Evolutionary conservation across 92 coral and sea anemone genomes (phyloP), one percentile per base, ranked within the genome.

Genomic region (Phenganax subtilis): DNA sequence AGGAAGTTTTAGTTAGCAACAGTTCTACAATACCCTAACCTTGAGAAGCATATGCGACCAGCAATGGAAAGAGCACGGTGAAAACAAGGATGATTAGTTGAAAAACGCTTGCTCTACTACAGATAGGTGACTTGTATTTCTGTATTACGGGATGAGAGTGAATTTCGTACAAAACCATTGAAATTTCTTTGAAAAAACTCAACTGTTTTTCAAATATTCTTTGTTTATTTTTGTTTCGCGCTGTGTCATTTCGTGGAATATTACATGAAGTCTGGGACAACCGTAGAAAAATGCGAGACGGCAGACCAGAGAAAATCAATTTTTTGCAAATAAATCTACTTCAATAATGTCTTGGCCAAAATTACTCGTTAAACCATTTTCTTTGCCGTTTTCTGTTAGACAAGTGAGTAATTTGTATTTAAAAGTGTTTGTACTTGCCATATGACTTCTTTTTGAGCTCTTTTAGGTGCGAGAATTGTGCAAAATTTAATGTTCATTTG

Each of bases 151-250:
- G 89, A 75, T 96, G 99, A 52, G 91, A 82, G 85, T 96, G 99
- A 76, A 90, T 97, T 76, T 92, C 99, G 89, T 91, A 96, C 99
- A 96, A 92, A 54, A 90, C 99, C 99, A 96, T 96, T 83, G 68
- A 87, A 90, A 29, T 52, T 28, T 79, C 9, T 17, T 4, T 14
- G 71, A 28, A 60, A 20, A 75, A 75, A 75, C 51, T 56, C 80
- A 3, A 51, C 30, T 29, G 14, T 30, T 68, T 30, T 14, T 5
- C 6, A 14, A 17, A 14, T 68, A 8, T 68, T 68, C 73, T 68
- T 68, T 68, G 73, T 68, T 68, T 68, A 68, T 68, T 68, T 51
- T 68, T 75, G 30, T 76, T 76, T 76, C 81, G 81, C 81, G 81
- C 81, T 76, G 80, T 61, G 27, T 17, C 67, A 15, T 61, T 61